A percentile compares a stretch with the other conserved stretches of the same genome.
Conservation (phyloP, 2,888 invertebrate species). For the Clitarchus hookeri region DNA sequence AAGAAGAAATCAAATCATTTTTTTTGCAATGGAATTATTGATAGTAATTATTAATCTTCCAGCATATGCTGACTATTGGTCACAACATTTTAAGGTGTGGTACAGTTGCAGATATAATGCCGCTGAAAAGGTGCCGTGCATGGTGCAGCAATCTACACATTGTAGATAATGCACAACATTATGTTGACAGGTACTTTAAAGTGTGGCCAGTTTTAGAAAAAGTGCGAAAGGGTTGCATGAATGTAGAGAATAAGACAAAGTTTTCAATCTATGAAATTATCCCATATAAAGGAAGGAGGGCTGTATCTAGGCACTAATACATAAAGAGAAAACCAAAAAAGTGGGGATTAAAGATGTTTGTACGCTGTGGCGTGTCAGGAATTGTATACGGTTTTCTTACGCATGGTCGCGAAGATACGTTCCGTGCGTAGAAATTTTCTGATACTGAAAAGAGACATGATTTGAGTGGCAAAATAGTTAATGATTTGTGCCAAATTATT, state of each 20-base stretch:
- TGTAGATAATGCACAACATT: not conserved
- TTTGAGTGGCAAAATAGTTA: not conserved
- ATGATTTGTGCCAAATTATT: not conserved
- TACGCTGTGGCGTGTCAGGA: not conserved
- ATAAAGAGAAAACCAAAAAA: not conserved
- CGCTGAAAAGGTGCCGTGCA: not conserved
- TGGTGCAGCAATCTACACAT: not conserved
- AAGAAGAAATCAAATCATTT: slow-evolving; percentile 4
- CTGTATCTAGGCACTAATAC: not conserved
- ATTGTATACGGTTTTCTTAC: not conserved
- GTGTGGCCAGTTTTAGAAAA: not conserved
- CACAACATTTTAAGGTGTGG: not conserved
- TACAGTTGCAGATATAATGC: not conserved
- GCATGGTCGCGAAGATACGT: not conserved
- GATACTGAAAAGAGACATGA: not conserved
- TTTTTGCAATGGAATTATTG: not conserved
- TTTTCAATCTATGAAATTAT: not conserved
- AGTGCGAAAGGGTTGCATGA: not conserved
- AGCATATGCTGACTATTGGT: not conserved
- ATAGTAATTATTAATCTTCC: not conserved
- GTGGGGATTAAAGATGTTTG: not conserved
- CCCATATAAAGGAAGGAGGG: not conserved
- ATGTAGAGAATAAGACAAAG: not conserved
- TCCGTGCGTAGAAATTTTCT: not conserved
- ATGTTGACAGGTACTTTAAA: not conserved